Evolutionary conservation across 2,113 vertebrate species (phyloP).

Genomic region (Rhinolophus ferrumequinum): DNA sequence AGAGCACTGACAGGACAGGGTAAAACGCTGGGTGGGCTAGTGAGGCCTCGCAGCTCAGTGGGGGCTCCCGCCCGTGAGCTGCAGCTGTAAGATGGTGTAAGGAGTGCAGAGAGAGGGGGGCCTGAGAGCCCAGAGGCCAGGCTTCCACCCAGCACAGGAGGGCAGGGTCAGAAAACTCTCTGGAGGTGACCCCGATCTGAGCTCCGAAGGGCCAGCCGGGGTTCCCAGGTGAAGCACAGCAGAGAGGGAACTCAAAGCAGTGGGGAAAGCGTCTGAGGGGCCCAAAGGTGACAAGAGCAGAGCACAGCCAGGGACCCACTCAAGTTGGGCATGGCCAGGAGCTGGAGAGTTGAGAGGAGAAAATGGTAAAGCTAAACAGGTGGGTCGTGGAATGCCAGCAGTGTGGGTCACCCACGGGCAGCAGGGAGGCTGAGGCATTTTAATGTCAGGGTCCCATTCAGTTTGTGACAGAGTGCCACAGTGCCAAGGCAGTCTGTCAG

Average conservation of each 20-base stretch:
- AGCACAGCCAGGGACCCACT: neutral
- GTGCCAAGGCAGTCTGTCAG: neutral
- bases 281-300: neutral
- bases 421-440: rapidly evolving
- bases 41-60: rapidly evolving
- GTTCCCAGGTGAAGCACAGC: neutral
- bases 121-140: rapidly evolving
- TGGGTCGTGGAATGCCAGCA: neutral
- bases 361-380: rapidly evolving
- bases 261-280: rapidly evolving
- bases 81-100: rapidly evolving
- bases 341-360: neutral
- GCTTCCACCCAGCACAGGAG: neutral
- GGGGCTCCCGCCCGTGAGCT: neutral
- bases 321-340: neutral
- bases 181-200: neutral
- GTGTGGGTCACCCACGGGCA: rapidly evolving
- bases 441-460: neutral
- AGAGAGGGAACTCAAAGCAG: no score
- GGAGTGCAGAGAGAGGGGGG: no score
- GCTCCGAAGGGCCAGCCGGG: no score
- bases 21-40: rapidly evolving
- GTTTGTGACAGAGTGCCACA: neutral
- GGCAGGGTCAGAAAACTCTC: neutral
- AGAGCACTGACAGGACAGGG: neutral